Evolutionary conservation across 1,140 invertebrate species (phyloP), one percentile per base, ranked within the genome.

Genomic region (Rhagoletis pomonella): DNA sequence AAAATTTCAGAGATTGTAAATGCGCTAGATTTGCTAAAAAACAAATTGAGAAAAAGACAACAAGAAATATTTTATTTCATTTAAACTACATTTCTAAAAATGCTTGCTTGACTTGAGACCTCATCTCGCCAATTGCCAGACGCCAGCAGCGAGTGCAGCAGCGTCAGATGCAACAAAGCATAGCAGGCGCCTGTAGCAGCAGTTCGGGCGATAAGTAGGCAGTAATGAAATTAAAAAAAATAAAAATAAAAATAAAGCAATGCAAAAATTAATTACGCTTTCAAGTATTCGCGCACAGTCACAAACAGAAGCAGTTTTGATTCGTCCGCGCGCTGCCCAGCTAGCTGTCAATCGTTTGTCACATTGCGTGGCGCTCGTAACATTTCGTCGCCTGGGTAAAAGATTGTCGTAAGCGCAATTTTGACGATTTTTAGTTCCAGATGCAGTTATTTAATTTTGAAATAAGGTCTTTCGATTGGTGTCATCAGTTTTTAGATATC

Each of bases 251-350:
- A 14, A 47, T 47, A 73, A 73, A 73, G 67, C 67, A 73, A 73
- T 73, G 67, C 67, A 14, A 73, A 73, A 73, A 73, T 44, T 73
- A 73, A 73, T 73, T 73, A 73, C 67, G n/a, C 42, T 73, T 73
- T 73, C 67, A 73, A 73, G 67, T 73, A 73, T 42, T 73, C 44
- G 19, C 29, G 1, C 64, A 67, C 29, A 67, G 19, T 10, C 64
- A 42, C 29, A 42, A 6, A 42, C 29, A 67, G 2, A 67, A 0
- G 9, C 29, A 73, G 67, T 47, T 73, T 47, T 5, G 67, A 73
- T 14, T 69, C 7, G 29, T 47, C 65, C 65, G 65, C 39, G 39
- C 67, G 39, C 67, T 0, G 67, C 44, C 42, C 67, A 1, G 67
- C 44, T 39, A 73, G 44, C 39, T 44, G 67, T 73, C 67, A 73